A percentile compares a stretch with the other conserved stretches of the same genome.
These are phyloP conservation scores for Brachymystax lenok DNA, from an alignment of 2,797 vertebrate genomes.

Conservation along the genomic window DNA sequence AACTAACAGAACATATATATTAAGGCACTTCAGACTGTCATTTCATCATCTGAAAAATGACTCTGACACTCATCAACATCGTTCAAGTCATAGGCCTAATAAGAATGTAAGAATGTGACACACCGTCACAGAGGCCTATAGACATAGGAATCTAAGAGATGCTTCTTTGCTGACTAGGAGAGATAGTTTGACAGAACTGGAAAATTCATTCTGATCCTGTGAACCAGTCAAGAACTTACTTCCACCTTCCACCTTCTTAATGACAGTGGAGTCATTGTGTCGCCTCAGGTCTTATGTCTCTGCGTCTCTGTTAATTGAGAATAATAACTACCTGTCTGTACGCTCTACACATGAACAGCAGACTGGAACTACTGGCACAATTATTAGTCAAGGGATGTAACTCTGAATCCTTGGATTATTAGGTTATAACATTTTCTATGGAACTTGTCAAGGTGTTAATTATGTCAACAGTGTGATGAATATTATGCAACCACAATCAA, in stretches of 20 bases:
- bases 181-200: conserved; percentile 43
- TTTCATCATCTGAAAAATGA: not conserved
- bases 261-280: not conserved
- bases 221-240: not conserved
- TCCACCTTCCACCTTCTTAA: not conserved
- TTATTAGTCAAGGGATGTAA: not conserved
- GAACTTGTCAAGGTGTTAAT: not conserved
- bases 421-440: too few relatives aligned
- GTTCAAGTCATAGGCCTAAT: not conserved
- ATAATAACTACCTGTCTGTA: not conserved
- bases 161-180: conserved; percentile 32
- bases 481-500: not conserved
- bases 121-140: not conserved
- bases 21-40: not conserved
- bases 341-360: not conserved
- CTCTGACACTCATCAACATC: not conserved
- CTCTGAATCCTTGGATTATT: not conserved
- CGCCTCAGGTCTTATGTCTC: not conserved
- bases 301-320: not conserved
- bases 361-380: not conserved
- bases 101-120: not conserved
- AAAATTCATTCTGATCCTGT: not conserved
- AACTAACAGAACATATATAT: not conserved
- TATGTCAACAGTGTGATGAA: not conserved
- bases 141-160: not conserved